Evolutionary conservation across 2,797 vertebrate genomes (phyloP), one percentile per base, ranked within the genome.

Genomic region (Notamacropus eugenii): DNA sequence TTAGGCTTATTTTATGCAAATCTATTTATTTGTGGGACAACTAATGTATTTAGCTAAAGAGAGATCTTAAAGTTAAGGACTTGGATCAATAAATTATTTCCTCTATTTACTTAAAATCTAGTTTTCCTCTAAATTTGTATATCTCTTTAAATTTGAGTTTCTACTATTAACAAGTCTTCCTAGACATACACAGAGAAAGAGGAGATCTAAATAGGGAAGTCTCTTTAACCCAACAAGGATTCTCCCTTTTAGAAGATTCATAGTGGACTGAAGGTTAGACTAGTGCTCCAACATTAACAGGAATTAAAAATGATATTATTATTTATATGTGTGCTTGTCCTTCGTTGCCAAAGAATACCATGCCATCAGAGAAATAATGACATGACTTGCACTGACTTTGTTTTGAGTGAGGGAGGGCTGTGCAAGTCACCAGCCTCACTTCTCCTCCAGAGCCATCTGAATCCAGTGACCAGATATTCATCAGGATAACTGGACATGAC

Each of bases 1-100:
- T 87, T 94, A 93, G 96, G 95, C 62, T n/a, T 97, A 55, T 96
- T 97, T 97, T 95, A 92, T 62, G 91, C 13, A 93, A 96, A 97
- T 57, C 95, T 90, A 95, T 97, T 97, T 90, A 55, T 87, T 91
- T 19, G 1, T 0, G 14, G 96, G 57, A 67, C 92, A 95, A 96
- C 97, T 96, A 96, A 50, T 93, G 50, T 92, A 96, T 95, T 62
- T 94, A 92, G 90, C 74, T 96, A 31, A 62, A 40, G 55, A 92
- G 92, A 92, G 59, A 54, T 92, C 91, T 97, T 97, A 58, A 95
- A 97, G 82, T 97, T 92, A 91, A 94, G 59, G 46, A n/a, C 58
- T 11, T 29, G 11, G 95, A 55, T 93, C 96, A 94, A 62, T 94
- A 91, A 92, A 5, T 31, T n/a, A 0, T 62, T 95, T 95, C 95